Evolutionary conservation across 1,140 invertebrate genomes (phyloP).

Genomic region (Aphidius ervi): DNA sequence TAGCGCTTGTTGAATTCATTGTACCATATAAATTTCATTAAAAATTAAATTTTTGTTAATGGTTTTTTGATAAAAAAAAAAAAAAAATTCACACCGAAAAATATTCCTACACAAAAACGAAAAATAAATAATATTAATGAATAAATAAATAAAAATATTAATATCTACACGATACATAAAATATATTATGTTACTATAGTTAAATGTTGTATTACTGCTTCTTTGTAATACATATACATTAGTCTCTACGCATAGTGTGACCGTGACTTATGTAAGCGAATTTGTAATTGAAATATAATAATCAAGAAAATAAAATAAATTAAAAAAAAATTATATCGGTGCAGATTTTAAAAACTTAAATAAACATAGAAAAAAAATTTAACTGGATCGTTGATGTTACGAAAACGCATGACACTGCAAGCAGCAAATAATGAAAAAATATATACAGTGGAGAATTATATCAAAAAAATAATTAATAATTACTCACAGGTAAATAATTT

Average conservation of each 20-base stretch:
- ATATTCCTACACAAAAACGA: conserved; percentile 20
- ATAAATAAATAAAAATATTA: conserved; percentile 21
- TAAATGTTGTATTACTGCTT: conserved; percentile 47
- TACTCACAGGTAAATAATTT: too few species aligned
- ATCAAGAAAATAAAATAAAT: conserved; percentile 10
- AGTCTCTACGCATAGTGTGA: conserved; percentile 40
- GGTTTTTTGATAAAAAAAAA: conserved; percentile 4
- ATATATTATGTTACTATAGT: conserved; percentile 43
- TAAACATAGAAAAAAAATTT: neutral
- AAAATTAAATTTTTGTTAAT: too few species aligned
- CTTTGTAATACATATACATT: conserved; percentile 42
- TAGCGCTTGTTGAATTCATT: neutral
- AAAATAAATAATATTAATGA: conserved; percentile 14
- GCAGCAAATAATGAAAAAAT: neutral
- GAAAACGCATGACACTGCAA: neutral
- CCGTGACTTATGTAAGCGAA: conserved; percentile 36
- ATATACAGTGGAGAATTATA: conserved; percentile 1
- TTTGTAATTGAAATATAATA: conserved; percentile 25
- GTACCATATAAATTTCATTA: too few species aligned
- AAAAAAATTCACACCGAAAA: conserved; percentile 24
- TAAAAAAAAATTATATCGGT: conserved; percentile 1
- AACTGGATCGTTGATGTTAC: too few species aligned
- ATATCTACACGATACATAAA: conserved; percentile 29
- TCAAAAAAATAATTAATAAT: neutral
- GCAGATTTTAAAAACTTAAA: neutral